Base-by-base conservation (phyloP, 2,888 invertebrate genomes). In the Xestia sexstrigata region DNA sequence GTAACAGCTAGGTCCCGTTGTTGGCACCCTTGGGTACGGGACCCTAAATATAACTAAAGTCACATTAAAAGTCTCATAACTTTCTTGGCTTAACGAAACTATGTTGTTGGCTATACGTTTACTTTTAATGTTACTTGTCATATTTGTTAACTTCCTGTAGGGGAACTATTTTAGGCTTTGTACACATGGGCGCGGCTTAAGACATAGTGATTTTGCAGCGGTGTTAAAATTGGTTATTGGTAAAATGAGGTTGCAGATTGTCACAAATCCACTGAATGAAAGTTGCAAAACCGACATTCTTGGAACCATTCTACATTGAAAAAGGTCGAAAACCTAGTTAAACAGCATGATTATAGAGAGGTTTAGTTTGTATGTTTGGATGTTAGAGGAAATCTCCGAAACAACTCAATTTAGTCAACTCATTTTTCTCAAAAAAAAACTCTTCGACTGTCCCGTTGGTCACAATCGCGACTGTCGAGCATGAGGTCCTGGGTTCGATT, bases 51-150 rank as follows among this genome's bases (percentile, higher is more conserved):
- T 67, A 52, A 60, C 20, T 26, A 30, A 70, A 70, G 42, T 35
- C 13, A 45, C 55, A 79, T 66, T 60, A 63, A 30, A 70, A 70
- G 60, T 58, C 17, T 26, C 39, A 15, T 71, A 74, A n/a, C 68
- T 84, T 39, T 52, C 63, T 39, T 42, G 42, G 47, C 26, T 65
- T 39, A 17, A 20, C 1, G 35, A 62, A 78, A 74, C 58, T 62
- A 20, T 62, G 17, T 52, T 45, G 26, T 72, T 47, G 26, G 45
- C 13, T 11, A 15, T 69, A 68, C 11, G 69, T 69, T 62, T 71
- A 58, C 17, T 66, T 55, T 67, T 70, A 76, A 55, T 70, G 30
- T 45, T 26, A 63, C 30, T 17, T 3, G 23, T 69, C 55, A 20
- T 77, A 69, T 58, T 45, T 67, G 55, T 39, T 13, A 71, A n/a